phyloP scores from a whole-genome alignment of 2,797 vertebrate genomes.

The Falco berigora region DNA sequence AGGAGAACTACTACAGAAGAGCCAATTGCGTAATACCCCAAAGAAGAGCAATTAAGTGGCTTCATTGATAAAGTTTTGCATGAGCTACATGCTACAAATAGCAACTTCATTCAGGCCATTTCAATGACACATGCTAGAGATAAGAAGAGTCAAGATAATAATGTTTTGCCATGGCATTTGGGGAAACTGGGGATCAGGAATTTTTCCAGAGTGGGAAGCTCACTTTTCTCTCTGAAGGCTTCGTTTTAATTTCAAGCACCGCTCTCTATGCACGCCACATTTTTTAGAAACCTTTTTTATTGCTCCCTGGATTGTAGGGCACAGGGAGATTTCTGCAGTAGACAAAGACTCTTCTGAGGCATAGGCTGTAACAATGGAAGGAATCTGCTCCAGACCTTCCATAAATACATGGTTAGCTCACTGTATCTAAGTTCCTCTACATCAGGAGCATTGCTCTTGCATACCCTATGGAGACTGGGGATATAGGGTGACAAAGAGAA shows the following conservation, averaged over 20 bases:
- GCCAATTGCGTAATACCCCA: neutral
- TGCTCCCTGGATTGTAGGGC: neutral
- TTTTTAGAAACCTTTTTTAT: conserved; percentile 18
- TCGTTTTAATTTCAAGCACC: neutral
- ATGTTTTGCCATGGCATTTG: neutral
- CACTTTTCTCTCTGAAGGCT: neutral
- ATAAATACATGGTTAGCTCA: neutral
- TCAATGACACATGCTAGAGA: neutral
- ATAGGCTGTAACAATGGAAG: neutral
- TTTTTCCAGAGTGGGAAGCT: neutral
- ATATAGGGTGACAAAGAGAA: neutral
- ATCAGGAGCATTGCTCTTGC: neutral
- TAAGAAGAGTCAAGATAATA: neutral
- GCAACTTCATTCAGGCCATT: neutral
- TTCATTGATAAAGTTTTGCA: neutral
- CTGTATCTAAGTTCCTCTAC: neutral
- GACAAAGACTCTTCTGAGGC: neutral
- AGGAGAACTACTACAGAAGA: neutral
- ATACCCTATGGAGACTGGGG: neutral
- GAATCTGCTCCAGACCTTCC: neutral
- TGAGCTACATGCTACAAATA: neutral
- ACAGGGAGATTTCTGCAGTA: neutral
- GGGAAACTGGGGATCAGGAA: neutral
- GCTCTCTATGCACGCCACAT: neutral
- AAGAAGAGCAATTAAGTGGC: neutral